A percentile compares a stretch with the other conserved stretches of the same genome.
These are phyloP conservation scores for Agapostemon virescens DNA, from an alignment of 2,888 invertebrate genomes.

Conservation along the genomic window DNA sequence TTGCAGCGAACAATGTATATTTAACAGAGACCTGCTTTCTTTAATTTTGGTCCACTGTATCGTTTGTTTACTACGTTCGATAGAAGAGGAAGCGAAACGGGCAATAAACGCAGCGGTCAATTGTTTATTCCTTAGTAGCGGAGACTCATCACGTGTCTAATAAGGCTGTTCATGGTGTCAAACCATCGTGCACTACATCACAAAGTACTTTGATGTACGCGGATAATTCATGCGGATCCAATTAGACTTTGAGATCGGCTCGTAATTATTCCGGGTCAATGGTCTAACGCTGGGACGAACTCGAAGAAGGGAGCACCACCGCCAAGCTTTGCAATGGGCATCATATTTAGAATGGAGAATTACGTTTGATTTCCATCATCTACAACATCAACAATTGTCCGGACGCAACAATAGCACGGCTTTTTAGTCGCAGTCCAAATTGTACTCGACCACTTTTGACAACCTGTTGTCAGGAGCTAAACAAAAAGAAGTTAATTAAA, in stretches of 20 bases:
- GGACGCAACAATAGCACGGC: no score
- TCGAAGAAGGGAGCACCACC: slow-evolving; percentile 44
- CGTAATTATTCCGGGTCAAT: slow-evolving; percentile 75
- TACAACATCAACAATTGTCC: neutral
- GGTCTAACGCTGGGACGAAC: slow-evolving; percentile 40
- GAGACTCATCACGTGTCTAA: slow-evolving; percentile 19
- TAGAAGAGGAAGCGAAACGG: neutral
- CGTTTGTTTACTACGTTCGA: neutral
- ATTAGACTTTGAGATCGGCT: slow-evolving; percentile 74
- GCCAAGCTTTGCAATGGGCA: slow-evolving; percentile 25
- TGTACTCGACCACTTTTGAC: neutral
- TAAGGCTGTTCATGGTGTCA: slow-evolving; percentile 30
- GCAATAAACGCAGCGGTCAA: neutral
- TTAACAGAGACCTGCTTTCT: no score
- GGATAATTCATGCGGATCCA: slow-evolving; percentile 73
- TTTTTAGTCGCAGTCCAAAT: neutral
- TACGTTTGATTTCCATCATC: slow-evolving; percentile 46
- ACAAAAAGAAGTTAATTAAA: neutral
- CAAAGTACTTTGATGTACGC: slow-evolving; percentile 57
- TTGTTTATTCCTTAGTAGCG: neutral
- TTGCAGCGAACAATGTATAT: no score
- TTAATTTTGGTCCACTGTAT: no score
- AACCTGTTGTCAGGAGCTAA: neutral
- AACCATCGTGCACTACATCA: slow-evolving; percentile 12
- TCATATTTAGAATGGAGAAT: slow-evolving; percentile 39